Evolutionary conservation across 2,797 vertebrate genomes (phyloP).

Genomic region (Sebastiscus albofasciatus): DNA sequence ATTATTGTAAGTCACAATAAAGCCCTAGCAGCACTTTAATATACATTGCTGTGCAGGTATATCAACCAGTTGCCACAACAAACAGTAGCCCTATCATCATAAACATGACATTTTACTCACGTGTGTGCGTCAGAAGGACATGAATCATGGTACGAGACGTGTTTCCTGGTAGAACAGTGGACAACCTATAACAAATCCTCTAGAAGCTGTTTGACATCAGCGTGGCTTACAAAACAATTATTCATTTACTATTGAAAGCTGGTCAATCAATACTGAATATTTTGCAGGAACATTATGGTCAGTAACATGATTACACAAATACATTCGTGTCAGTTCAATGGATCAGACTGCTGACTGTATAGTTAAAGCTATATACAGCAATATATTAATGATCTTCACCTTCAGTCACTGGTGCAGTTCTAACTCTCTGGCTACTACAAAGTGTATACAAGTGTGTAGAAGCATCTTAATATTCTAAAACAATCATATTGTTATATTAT

Average conservation of each 20-base stretch:
- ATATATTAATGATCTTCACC: conserved; percentile 28
- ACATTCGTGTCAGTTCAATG: conserved; percentile 40
- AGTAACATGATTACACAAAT: conserved; percentile 26
- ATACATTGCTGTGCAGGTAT: conserved; percentile 27
- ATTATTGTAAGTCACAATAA: conserved; percentile 27
- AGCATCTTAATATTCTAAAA: neutral
- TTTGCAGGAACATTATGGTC: conserved; percentile 4
- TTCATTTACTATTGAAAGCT: conserved; percentile 2
- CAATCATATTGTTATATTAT: neutral
- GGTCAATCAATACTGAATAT: conserved; percentile 11
- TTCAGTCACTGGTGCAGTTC: conserved; percentile 1
- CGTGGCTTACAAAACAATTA: conserved; percentile 14
- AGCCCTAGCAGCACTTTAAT: conserved; percentile 26
- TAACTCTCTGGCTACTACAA: conserved; percentile 20
- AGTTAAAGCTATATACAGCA: conserved; percentile 65
- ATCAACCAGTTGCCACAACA: conserved; percentile 26
- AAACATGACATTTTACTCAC: neutral
- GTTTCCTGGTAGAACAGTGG: conserved; percentile 1
- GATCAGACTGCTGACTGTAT: conserved; percentile 17
- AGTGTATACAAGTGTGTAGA: neutral
- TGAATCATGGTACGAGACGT: neutral
- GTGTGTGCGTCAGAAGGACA: neutral
- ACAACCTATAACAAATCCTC: conserved; percentile 10
- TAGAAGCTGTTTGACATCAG: conserved; percentile 19
- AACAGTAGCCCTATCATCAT: conserved; percentile 19